Percentiles rank a stretch among this genome's conserved stretches.
Evolutionary conservation across 2,888 invertebrate species (phyloP).

Genomic region (Notocelia uddmanniana): DNA sequence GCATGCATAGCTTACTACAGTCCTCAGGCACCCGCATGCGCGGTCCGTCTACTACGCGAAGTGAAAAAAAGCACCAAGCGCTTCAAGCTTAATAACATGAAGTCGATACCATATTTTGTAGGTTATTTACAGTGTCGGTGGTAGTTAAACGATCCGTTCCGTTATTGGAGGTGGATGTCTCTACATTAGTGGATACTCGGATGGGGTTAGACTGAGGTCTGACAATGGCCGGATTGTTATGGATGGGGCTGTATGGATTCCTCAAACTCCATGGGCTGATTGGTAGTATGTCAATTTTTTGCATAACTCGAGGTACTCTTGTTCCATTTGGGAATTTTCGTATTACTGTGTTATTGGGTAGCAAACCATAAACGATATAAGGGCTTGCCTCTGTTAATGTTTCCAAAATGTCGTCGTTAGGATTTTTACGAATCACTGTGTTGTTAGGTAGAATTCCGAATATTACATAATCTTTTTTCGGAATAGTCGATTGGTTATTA

Average conservation of each 20-base stretch:
- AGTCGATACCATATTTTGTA: constrained; percentile 83
- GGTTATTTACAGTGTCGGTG: constrained; percentile 85
- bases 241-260: constrained; percentile 87
- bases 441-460: constrained; percentile 92
- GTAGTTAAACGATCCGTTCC: constrained; percentile 81
- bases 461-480: constrained; percentile 89
- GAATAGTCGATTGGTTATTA: constrained; percentile 66
- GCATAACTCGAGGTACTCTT: constrained; percentile 88
- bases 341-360: constrained; percentile 92
- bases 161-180: constrained; percentile 86
- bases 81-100: constrained; percentile 82
- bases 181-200: constrained; percentile 89
- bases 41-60: constrained; percentile 57
- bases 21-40: constrained; percentile 61
- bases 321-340: constrained; percentile 93
- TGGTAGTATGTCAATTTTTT: constrained; percentile 86
- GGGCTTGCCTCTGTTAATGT: constrained; percentile 89
- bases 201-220: constrained; percentile 85
- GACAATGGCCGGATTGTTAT: constrained; percentile 85
- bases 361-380: constrained; percentile 91
- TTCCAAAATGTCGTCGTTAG: constrained; percentile 88
- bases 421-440: constrained; percentile 91
- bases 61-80: constrained; percentile 76
- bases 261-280: constrained; percentile 86
- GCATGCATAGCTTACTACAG: constrained; percentile 72